Conservation (phyloP, 1,140 invertebrate genomes). For the Bombus sibiricus region DNA sequence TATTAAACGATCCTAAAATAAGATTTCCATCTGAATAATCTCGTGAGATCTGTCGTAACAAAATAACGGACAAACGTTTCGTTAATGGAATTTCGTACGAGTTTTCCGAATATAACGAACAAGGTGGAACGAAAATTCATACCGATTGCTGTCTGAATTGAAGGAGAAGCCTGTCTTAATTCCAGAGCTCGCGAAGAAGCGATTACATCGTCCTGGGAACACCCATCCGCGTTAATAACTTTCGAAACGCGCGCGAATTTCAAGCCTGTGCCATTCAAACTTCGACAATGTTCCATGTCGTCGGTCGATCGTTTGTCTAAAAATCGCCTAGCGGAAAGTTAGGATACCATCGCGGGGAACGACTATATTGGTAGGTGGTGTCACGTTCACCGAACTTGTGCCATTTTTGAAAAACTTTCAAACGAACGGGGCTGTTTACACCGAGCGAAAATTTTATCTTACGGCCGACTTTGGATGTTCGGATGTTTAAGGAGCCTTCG, state of each 20-base stretch:
- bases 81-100: no score
- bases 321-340: slow-evolving; percentile 25
- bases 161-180: slow-evolving; percentile 1
- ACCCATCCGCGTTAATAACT: slow-evolving; percentile 16
- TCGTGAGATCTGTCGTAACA: no score
- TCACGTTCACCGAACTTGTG: not conserved
- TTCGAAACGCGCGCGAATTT: slow-evolving; percentile 13
- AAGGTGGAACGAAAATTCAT: not conserved
- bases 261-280: slow-evolving; percentile 12
- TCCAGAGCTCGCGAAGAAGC: not conserved
- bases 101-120: not conserved
- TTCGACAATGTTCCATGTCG: slow-evolving; percentile 14
- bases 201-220: not conserved
- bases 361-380: not conserved
- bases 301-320: not conserved
- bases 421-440: not conserved
- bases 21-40: not conserved
- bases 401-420: slow-evolving; percentile 17
- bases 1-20: not conserved
- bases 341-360: not conserved
- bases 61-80: not conserved
- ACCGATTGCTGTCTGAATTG: not conserved
- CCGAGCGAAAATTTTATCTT: not conserved
- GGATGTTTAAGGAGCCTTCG: not conserved
- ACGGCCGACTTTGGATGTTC: not conserved